phyloP scores from a whole-genome alignment of 1,140 invertebrate genomes.

The Sipha flava region DNA sequence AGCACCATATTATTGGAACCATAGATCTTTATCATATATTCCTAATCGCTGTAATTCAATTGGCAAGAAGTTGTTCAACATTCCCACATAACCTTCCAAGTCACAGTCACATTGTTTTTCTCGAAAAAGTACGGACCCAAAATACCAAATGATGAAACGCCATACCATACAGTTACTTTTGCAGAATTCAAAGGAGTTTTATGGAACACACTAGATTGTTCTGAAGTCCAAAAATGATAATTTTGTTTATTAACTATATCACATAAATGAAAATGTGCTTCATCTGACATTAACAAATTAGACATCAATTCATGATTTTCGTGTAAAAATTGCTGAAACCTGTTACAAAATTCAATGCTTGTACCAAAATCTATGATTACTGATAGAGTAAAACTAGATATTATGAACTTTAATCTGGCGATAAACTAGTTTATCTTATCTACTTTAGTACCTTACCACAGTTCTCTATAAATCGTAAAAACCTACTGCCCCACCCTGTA shows the following conservation, averaged over 20 bases:
- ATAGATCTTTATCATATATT: no score
- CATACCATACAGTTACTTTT: no score
- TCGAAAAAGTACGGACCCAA: slow-evolving; percentile 34
- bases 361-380: slow-evolving; percentile 1
- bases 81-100: background rate
- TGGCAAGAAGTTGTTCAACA: background rate
- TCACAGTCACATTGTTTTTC: background rate
- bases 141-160: slow-evolving; percentile 4
- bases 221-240: slow-evolving; percentile 1
- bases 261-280: no score
- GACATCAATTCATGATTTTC: no score
- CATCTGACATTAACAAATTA: slow-evolving; percentile 35
- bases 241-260: slow-evolving; percentile 41
- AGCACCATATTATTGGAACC: slow-evolving; percentile 37
- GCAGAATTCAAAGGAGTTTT: background rate
- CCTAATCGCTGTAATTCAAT: background rate
- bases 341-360: slow-evolving; percentile 30
- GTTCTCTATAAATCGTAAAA: no score
- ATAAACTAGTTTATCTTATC: no score
- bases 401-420: no score
- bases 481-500: no score
- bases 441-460: no score
- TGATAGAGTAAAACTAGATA: no score
- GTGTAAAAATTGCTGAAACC: background rate
- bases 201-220: background rate